Evolutionary conservation across 2,888 invertebrate species (phyloP).

Genomic region (Epistrophella euchroma): DNA sequence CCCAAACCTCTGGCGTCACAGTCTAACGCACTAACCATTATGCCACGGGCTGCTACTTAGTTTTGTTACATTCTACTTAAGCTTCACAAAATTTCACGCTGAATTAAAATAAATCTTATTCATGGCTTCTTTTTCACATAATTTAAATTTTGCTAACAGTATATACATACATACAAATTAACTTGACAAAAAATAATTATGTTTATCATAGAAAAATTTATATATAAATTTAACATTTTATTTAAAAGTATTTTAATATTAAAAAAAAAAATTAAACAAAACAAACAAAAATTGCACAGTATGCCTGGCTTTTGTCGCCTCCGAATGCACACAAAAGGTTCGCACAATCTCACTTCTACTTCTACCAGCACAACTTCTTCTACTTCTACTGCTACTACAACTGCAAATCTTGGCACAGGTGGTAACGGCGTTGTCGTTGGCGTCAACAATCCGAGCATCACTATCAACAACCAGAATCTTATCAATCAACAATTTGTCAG

Average conservation of each 20-base stretch:
- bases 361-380: conserved; percentile 81
- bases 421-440: conserved; percentile 44
- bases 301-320: conserved; percentile 99
- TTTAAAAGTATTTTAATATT: conserved; percentile 58
- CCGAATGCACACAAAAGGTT: conserved; percentile 95
- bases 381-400: conserved; percentile 80
- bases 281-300: conserved; percentile 86
- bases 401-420: conserved; percentile 77
- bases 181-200: background rate
- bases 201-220: conserved; percentile 20
- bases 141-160: background rate
- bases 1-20: no score
- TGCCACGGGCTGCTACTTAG: no score
- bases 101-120: conserved; percentile 28
- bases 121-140: background rate
- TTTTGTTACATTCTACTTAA: no score
- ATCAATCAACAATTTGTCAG: conserved; percentile 70
- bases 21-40: no score
- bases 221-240: conserved; percentile 60
- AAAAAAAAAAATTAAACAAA: conserved; percentile 55
- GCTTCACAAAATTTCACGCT: conserved; percentile 24
- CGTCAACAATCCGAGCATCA: conserved; percentile 54
- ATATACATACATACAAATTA: background rate
- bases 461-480: conserved; percentile 70
- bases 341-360: conserved; percentile 83